These are phyloP conservation scores for Mastomys coucha DNA, from an alignment of 2,113 vertebrate species.

Conservation along the genomic window DNA sequence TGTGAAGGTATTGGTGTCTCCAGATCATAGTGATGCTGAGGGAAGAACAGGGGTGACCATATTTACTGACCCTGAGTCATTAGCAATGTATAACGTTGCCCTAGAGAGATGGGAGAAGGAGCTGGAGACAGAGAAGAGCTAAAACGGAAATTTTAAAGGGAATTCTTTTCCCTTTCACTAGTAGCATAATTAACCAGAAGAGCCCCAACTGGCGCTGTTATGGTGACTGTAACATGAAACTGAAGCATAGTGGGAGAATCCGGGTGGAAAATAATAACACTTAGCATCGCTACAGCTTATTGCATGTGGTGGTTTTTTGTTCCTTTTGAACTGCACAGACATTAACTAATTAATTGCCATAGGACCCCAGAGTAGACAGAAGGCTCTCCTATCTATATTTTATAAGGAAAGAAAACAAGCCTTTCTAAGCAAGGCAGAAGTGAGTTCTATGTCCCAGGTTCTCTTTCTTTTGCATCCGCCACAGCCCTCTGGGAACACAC, in stretches of 20 bases:
- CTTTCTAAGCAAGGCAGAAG: background rate
- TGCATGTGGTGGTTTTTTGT: slow-evolving; percentile 1
- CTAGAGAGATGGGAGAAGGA: background rate
- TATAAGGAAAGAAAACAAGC: slow-evolving; percentile 13
- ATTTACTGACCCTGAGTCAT: slow-evolving; percentile 42
- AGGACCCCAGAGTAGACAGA: slow-evolving; percentile 50
- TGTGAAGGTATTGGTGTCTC: background rate
- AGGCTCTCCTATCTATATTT: background rate
- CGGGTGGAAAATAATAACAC: slow-evolving; percentile 71
- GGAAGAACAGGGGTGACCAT: background rate
- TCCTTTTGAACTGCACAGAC: slow-evolving; percentile 41
- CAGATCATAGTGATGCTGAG: background rate
- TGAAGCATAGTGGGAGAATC: slow-evolving; percentile 24
- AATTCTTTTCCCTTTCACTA: slow-evolving; percentile 58
- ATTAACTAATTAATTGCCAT: slow-evolving; percentile 75
- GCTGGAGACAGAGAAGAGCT: slow-evolving; percentile 54
- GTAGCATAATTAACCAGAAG: slow-evolving; percentile 70
- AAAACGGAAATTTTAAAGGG: slow-evolving; percentile 61
- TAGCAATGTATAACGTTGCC: slow-evolving; percentile 4
- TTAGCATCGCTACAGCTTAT: slow-evolving; percentile 68
- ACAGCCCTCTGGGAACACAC: background rate
- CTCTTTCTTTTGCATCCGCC: background rate
- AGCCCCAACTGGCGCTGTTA: slow-evolving; percentile 67
- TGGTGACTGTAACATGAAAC: slow-evolving; percentile 58
- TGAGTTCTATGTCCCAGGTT: background rate